Base-by-base conservation (phyloP, 2,113 vertebrate genomes). In the Tylochromis polylepis region DNA sequence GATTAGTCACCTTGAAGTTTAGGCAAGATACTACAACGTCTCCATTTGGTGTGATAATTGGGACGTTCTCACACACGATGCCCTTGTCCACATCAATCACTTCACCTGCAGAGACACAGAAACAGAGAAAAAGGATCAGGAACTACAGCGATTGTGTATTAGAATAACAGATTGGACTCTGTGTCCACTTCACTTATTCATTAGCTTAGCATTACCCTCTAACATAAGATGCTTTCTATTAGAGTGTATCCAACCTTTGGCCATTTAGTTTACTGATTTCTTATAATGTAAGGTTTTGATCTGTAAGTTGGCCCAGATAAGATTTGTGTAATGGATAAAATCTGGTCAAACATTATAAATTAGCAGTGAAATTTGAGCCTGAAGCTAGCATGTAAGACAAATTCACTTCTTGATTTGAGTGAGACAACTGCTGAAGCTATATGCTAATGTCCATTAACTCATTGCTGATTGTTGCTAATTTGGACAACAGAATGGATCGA, bases 51-150 rank as follows among this genome's bases (percentile, higher is more conserved):
- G 99, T 99, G 93, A 99, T 98, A 89, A 99, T 99, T 38, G 99
- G 99, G 81, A 99, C 98, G 85, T 97, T 97, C 94, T 99, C 97
- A 95, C 99, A 99, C 93, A 98, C 96, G 84, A 99, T 99, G 90
- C 98, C 98, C n/a, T 97, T 97, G 90, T 99, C 98, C 93, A 99
- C 98, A 86, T 99, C 99, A 77, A 99, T 97, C 84, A 99, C 98
- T 91, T 96, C 97, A 56, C 99, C 99, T 99, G 88, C 12, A 93
- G 92, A 86, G 78, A 81, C 4, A 85, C 10, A 85, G 14, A 83
- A 34, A 53, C n/a, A n/a, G 1, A 72, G 3, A 8, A 41, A 14
- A 67, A 57, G 20, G 46, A 56, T 65, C 43, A 77, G 70, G 10
- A 77, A 75, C 16, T 12, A 46, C 67, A 70, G n/a, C 10, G 4